Percentiles rank a stretch among this genome's conserved stretches.
These are phyloP conservation scores for Orius insidiosus DNA, from an alignment of 1,140 invertebrate species.

Conservation along the genomic window DNA sequence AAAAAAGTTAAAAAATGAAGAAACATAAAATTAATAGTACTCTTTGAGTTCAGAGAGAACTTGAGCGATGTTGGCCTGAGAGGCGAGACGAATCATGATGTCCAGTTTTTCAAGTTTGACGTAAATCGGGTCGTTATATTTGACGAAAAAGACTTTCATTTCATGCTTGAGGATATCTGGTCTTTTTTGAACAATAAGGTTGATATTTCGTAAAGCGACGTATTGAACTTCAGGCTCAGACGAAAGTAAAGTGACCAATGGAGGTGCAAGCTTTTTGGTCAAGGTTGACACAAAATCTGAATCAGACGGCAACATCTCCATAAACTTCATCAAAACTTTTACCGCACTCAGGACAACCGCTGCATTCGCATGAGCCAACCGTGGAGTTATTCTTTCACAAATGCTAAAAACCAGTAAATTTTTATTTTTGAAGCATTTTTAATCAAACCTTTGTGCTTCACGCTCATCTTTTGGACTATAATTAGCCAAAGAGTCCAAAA, in stretches of 20 bases:
- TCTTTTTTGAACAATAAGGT: conserved; percentile 96
- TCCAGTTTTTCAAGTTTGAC: conserved; percentile 98
- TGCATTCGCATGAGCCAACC: conserved; percentile 96
- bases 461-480: conserved; percentile 93
- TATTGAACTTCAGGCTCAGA: conserved; percentile 99
- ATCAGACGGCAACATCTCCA: conserved; percentile 89
- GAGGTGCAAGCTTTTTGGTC: conserved; percentile 93
- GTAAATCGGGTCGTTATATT: conserved; percentile 99
- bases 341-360: conserved; percentile 98
- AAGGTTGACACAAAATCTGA: conserved; percentile 87
- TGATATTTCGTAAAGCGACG: conserved; percentile 95
- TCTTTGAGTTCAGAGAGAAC: conserved; percentile 98
- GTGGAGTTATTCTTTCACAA: conserved; percentile 93
- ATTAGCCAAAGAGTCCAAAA: conserved; percentile 92
- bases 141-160: conserved; percentile 99
- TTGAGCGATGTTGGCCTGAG: conserved; percentile 95
- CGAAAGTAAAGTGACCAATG: conserved; percentile 93
- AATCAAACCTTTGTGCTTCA: conserved; percentile 98
- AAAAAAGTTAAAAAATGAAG: conserved; percentile 19
- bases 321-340: conserved; percentile 93
- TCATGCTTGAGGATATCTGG: conserved; percentile 99
- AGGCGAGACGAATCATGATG: conserved; percentile 98
- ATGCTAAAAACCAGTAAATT: conserved; percentile 52
- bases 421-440: too few relatives aligned
- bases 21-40: conserved; percentile 33